A percentile compares a stretch with the other conserved stretches of the same genome.
These are phyloP conservation scores for Halictus rubicundus DNA, from an alignment of 1,140 invertebrate species.

Conservation along the genomic window DNA sequence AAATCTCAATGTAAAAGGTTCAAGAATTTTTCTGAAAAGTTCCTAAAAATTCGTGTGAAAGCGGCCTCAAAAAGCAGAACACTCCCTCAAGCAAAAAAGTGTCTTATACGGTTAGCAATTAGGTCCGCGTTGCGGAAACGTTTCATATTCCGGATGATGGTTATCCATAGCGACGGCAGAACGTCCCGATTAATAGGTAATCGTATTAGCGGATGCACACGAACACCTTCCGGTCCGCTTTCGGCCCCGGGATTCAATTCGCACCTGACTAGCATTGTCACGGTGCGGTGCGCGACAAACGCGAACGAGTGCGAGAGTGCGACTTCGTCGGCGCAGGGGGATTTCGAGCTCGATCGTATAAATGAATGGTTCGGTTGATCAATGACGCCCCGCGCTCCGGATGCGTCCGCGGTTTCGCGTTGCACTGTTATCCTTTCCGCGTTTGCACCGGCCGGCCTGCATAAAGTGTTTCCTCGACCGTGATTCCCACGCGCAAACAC, in stretches of 20 bases:
- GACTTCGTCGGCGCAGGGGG: not conserved
- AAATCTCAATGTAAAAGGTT: no score
- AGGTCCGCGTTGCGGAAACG: not conserved
- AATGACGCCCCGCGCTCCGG: not conserved
- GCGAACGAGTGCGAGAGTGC: not conserved
- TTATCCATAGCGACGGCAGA: not conserved
- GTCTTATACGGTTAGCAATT: no score
- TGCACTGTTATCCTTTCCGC: not conserved
- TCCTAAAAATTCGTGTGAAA: no score
- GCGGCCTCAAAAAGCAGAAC: no score
- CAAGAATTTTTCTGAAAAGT: no score
- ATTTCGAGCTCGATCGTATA: not conserved
- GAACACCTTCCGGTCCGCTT: not conserved
- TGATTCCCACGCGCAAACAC: not conserved
- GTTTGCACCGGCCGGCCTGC: not conserved
- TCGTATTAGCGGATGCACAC: conserved; percentile 1
- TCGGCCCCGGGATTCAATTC: not conserved
- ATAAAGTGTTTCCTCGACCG: not conserved
- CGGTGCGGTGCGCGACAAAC: not conserved
- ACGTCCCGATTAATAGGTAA: conserved; percentile 3
- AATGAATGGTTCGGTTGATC: conserved; percentile 2
- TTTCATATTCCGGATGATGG: not conserved
- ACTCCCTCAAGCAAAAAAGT: no score
- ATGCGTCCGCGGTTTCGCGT: not conserved
- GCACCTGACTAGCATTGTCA: not conserved